Conservation (phyloP, 1,140 invertebrate genomes). For the Cotesia chilonis region DNA sequence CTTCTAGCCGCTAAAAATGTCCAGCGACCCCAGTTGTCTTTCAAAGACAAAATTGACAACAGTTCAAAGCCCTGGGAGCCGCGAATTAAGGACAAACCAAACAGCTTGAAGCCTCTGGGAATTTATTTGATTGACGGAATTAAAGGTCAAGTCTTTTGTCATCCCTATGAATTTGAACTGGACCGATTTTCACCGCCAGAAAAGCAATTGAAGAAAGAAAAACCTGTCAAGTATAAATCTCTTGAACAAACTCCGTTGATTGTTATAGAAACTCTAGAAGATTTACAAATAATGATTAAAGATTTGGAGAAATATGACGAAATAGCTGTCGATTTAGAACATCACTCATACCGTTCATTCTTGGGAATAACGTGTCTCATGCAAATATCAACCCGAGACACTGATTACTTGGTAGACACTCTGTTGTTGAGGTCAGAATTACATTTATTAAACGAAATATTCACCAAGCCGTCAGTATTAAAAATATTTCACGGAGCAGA, state of each 20-base stretch:
- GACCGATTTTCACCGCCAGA: conserved; percentile 71
- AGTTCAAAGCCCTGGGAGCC: conserved; percentile 79
- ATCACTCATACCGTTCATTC: conserved; percentile 85
- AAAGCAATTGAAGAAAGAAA: conserved; percentile 61
- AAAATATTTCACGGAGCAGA: conserved; percentile 97
- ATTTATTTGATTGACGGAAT: conserved; percentile 75
- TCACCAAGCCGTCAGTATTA: conserved; percentile 89
- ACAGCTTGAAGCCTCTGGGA: conserved; percentile 83
- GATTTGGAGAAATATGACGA: conserved; percentile 74
- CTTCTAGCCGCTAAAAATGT: conserved; percentile 80
- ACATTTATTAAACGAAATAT: conserved; percentile 86
- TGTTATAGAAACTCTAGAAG: conserved; percentile 73
- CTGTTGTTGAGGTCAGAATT: conserved; percentile 84
- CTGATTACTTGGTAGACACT: conserved; percentile 94
- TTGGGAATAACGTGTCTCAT: conserved; percentile 91
- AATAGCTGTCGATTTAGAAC: conserved; percentile 90
- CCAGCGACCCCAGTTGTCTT: conserved; percentile 82
- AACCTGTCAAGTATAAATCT: conserved; percentile 63
- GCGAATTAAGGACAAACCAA: conserved; percentile 86
- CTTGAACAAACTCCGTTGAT: conserved; percentile 74
- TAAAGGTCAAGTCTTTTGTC: conserved; percentile 69
- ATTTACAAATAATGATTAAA: conserved; percentile 73
- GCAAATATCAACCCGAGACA: conserved; percentile 88
- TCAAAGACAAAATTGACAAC: conserved; percentile 89
- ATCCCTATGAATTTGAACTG: conserved; percentile 92